Evolutionary conservation across 2,797 vertebrate species (phyloP).

Genomic region (Sebastiscus albofasciatus): DNA sequence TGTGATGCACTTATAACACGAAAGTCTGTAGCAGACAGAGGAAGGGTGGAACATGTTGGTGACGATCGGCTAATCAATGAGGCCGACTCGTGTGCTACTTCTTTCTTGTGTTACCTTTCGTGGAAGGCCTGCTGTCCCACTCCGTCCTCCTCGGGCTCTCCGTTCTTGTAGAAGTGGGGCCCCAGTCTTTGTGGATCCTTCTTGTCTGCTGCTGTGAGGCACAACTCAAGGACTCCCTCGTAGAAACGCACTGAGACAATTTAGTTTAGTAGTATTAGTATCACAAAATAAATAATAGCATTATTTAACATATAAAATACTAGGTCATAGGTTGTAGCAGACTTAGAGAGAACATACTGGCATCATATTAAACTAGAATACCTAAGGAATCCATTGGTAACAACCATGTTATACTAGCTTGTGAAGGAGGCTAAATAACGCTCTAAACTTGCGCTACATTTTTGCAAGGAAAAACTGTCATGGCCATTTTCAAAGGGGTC

Average conservation of each 20-base stretch:
- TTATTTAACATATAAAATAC: neutral
- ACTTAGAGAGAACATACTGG: too few relatives aligned
- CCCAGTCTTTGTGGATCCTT: constrained; percentile 96
- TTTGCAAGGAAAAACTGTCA: too few relatives aligned
- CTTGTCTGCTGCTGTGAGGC: constrained; percentile 95
- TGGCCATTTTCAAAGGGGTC: too few relatives aligned
- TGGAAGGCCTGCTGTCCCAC: constrained; percentile 93
- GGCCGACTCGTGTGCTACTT: neutral
- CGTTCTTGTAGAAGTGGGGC: constrained; percentile 97
- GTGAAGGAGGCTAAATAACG: too few relatives aligned
- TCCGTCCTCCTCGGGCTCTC: constrained; percentile 94
- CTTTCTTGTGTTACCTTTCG: constrained; percentile 83
- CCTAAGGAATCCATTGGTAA: too few relatives aligned
- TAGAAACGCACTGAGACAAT: constrained; percentile 92
- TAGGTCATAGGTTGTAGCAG: too few relatives aligned
- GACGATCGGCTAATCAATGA: neutral
- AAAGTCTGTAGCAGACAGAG: constrained; percentile 81
- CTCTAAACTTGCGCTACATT: too few relatives aligned
- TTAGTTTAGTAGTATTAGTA: neutral
- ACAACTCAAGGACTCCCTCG: constrained; percentile 95
- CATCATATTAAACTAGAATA: too few relatives aligned
- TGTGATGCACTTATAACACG: constrained; percentile 96
- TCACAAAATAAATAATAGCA: neutral
- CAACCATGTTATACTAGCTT: too few relatives aligned
- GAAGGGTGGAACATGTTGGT: neutral